These are phyloP conservation scores for Zaprionus ghesquierei DNA, from an alignment of 1,140 invertebrate species.

Conservation along the genomic window DNA sequence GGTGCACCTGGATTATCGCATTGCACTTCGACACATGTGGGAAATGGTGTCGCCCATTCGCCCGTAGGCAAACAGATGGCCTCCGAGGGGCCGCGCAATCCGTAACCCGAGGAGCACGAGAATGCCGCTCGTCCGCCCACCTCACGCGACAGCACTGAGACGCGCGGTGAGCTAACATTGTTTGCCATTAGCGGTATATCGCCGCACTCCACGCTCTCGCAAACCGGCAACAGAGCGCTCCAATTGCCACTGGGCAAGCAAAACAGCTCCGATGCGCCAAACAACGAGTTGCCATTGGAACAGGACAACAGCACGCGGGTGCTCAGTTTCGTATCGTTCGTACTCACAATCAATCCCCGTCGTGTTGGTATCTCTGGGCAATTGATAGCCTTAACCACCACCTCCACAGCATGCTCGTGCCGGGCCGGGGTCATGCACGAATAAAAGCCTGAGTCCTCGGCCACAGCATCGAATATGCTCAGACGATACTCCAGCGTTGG, in stretches of 20 bases:
- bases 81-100: slow-evolving; percentile 88
- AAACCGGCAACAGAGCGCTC: slow-evolving; percentile 90
- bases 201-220: slow-evolving; percentile 91
- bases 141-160: slow-evolving; percentile 88
- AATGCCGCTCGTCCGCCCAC: slow-evolving; percentile 91
- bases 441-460: slow-evolving; percentile 91
- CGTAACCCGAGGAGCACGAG: slow-evolving; percentile 90
- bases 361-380: slow-evolving; percentile 88
- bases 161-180: slow-evolving; percentile 85
- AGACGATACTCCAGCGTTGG: slow-evolving; percentile 91
- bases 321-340: slow-evolving; percentile 88
- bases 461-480: slow-evolving; percentile 89
- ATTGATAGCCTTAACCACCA: slow-evolving; percentile 91
- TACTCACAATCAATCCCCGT: slow-evolving; percentile 88
- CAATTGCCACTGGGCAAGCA: slow-evolving; percentile 93
- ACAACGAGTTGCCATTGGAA: slow-evolving; percentile 91
- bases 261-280: slow-evolving; percentile 88
- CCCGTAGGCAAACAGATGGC: slow-evolving; percentile 90
- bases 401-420: slow-evolving; percentile 90
- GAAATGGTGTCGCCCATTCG: slow-evolving; percentile 90
- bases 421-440: slow-evolving; percentile 91
- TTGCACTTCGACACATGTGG: slow-evolving; percentile 90
- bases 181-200: slow-evolving; percentile 85
- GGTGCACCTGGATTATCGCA: slow-evolving; percentile 88
- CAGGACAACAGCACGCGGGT: slow-evolving; percentile 90